These are phyloP conservation scores for Conops quadrifasciatus DNA, from an alignment of 2,888 invertebrate genomes.

Conservation along the genomic window DNA sequence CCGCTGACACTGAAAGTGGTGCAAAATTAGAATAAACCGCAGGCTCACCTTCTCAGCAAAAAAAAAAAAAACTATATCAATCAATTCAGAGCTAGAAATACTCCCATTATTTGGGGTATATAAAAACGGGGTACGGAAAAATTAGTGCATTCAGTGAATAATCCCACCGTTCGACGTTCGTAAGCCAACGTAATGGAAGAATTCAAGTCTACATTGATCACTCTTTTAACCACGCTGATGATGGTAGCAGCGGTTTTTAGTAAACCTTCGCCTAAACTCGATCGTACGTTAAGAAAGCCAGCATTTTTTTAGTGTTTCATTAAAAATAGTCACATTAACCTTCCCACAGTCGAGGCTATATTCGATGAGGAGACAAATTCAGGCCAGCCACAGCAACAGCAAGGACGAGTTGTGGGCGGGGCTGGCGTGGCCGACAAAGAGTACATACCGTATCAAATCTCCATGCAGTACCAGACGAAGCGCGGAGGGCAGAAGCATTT, in stretches of 20 bases:
- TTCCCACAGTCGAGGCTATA: conserved; percentile 51
- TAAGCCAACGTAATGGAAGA: conserved; percentile 18
- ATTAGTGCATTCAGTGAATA: background rate
- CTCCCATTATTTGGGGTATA: background rate
- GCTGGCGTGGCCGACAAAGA: conserved; percentile 52
- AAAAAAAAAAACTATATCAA: background rate
- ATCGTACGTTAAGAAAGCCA: conserved; percentile 33
- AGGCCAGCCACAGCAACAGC: conserved; percentile 48
- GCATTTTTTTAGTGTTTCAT: background rate
- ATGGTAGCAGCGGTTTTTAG: background rate
- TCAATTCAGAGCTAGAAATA: background rate
- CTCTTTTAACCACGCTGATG: background rate
- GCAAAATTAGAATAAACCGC: background rate
- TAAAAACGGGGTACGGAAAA: background rate
- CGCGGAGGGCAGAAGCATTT: conserved; percentile 57
- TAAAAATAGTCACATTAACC: too few species aligned
- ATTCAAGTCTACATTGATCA: background rate
- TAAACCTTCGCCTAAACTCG: background rate
- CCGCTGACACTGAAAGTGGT: conserved; percentile 6
- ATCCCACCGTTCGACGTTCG: too few species aligned
- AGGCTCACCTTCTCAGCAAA: background rate
- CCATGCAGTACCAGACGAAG: conserved; percentile 54
- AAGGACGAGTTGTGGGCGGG: conserved; percentile 57
- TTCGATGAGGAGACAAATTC: conserved; percentile 48
- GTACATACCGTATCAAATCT: conserved; percentile 58